Base-by-base conservation (phyloP, 2,888 invertebrate species). In the Epsilonema sp. region DNA sequence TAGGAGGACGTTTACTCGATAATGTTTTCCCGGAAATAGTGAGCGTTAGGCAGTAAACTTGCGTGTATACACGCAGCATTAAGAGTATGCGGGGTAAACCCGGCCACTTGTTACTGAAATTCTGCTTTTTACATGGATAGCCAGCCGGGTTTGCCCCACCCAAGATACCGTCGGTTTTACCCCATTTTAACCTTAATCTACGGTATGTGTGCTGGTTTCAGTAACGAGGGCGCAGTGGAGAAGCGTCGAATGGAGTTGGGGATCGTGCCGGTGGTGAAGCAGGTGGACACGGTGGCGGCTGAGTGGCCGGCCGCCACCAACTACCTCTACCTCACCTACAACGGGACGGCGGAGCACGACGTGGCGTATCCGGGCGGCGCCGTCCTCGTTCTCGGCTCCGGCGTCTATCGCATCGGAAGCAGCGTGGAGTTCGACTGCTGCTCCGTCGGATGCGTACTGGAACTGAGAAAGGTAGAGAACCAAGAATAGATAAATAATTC, bases 381-480 rank as follows among this genome's bases (percentile, higher is more conserved):
- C 16, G 39, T 39, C 5, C 8, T n/a, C 21, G 39, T 39, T 5
- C 39, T 39, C 21, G 39, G 39, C 39, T 39, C 39, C 16, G 90
- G 90, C 4, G 90, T 92, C 1, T 92, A 92, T 62, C 76, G 92
- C 48, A 92, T 92, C 55, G 92, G 90, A n/a, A 86, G 90, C 63
- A 94, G 92, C 0, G 97, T 97, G 4, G 97, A 97, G 70, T 97
- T 97, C 67, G 97, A 97, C 70, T 97, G 92, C 82, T 97, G 94
- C 65, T 92, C 94, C 20, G 94, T 97, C 0, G 85, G 90, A 37
- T 97, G 94, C 63, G 73, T 94, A 41, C 74, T 84, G 48, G 90
- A 97, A 66, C 69, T 97, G 16, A 74, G 85, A 54, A 79, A 81
- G 58, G 69, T 71, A 52, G 54, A n/a, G n/a, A n/a, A n/a, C n/a